These are phyloP conservation scores for Champsocephalus esox DNA, from an alignment of 2,797 vertebrate species.

Conservation along the genomic window DNA sequence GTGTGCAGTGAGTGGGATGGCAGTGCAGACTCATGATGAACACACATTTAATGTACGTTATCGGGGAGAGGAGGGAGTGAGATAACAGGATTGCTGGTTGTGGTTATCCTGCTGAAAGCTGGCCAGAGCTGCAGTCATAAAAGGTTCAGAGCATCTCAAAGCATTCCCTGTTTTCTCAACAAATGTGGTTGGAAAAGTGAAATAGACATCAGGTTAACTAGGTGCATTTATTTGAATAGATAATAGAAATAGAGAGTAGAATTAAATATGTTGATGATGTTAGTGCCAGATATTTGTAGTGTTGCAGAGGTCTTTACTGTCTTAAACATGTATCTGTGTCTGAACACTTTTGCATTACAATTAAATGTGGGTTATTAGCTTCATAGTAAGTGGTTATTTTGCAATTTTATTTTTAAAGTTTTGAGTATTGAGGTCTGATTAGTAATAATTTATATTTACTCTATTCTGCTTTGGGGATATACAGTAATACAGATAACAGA, in stretches of 20 bases:
- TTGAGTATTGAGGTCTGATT: not conserved
- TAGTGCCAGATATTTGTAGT: not conserved
- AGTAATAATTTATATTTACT: not conserved
- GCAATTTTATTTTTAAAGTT: too few relatives aligned
- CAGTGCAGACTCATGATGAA: constrained; percentile 36
- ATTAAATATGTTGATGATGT: not conserved
- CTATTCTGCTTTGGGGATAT: not conserved
- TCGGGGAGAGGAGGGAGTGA: constrained; percentile 24
- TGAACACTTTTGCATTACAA: too few relatives aligned
- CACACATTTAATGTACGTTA: constrained; percentile 37
- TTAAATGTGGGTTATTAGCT: not conserved
- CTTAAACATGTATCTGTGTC: not conserved
- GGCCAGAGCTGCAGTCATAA: constrained; percentile 30
- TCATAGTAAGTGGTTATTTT: not conserved
- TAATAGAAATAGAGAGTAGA: not conserved
- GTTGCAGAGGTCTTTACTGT: not conserved
- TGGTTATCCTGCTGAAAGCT: constrained; percentile 42
- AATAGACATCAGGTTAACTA: not conserved
- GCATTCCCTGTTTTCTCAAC: not conserved
- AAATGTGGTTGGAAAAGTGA: constrained; percentile 10
- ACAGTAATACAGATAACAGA: not conserved
- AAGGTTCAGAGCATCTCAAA: constrained; percentile 28
- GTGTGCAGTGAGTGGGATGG: not conserved
- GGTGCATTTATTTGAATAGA: not conserved
- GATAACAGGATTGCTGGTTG: constrained; percentile 39